These are phyloP conservation scores for Empis stercorea DNA, from an alignment of 2,888 invertebrate species.

Conservation along the genomic window DNA sequence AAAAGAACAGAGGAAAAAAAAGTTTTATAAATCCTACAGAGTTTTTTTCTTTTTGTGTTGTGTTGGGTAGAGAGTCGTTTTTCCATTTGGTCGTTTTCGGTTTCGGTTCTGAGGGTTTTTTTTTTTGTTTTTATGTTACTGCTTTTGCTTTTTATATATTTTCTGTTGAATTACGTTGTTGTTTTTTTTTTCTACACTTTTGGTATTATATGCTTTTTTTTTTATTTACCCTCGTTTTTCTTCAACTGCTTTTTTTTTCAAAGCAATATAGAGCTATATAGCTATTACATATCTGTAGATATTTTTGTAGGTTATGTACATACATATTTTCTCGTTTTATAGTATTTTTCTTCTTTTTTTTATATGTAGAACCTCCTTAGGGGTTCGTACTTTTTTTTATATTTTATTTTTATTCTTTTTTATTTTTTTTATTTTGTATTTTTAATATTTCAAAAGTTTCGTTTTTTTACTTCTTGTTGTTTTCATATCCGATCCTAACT, in stretches of 20 bases:
- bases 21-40: no score
- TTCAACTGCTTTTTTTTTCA: no score
- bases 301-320: no score
- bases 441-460: neutral
- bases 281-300: no score
- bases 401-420: no score
- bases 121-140: neutral
- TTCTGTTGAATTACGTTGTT: neutral
- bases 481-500: neutral
- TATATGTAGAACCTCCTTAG: neutral
- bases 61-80: neutral
- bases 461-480: neutral
- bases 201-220: neutral
- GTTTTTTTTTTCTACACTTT: neutral
- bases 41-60: no score
- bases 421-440: neutral
- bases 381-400: neutral
- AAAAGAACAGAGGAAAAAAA: no score
- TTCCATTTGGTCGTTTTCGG: slow-evolving; percentile 1
- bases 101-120: neutral
- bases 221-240: neutral
- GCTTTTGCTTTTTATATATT: neutral
- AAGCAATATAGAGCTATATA: no score
- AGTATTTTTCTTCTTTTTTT: neutral
- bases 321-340: neutral